Evolutionary conservation across 92 coral and sea anemone genomes (phyloP).

Genomic region (Chrysogorgia sp.): DNA sequence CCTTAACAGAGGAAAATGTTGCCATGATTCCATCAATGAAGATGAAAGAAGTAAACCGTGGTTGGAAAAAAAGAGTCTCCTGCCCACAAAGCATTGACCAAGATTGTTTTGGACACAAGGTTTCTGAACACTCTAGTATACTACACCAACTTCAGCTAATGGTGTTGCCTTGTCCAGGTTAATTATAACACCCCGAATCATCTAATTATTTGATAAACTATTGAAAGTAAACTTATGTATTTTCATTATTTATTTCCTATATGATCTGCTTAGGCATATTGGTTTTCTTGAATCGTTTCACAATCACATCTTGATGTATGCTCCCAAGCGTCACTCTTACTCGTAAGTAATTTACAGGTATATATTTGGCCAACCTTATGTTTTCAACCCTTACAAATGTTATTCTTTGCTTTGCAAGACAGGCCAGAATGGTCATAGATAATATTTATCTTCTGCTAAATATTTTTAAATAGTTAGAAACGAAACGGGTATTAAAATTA

Average conservation of each 20-base stretch:
- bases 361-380: neutral
- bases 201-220: neutral
- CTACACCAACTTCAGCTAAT: slow-evolving; percentile 16
- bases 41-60: slow-evolving; percentile 6
- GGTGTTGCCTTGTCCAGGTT: neutral
- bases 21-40: neutral
- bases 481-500: no score
- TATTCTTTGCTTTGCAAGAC: no score
- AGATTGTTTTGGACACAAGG: slow-evolving; percentile 24
- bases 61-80: slow-evolving; percentile 18
- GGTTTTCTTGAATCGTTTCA: slow-evolving; percentile 32
- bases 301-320: slow-evolving; percentile 24
- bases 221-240: neutral
- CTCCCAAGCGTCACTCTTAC: slow-evolving; percentile 26
- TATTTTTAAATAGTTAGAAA: no score
- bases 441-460: no score
- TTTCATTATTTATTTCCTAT: no score
- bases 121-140: slow-evolving; percentile 10
- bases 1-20: slow-evolving; percentile 8
- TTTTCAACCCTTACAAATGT: no score
- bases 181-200: neutral
- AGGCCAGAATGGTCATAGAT: no score
- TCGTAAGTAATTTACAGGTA: neutral
- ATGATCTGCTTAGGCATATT: slow-evolving; percentile 9
- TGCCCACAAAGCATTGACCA: slow-evolving; percentile 26